Evolutionary conservation across 2,888 invertebrate genomes (phyloP).

Genomic region (Synergus japonicus): DNA sequence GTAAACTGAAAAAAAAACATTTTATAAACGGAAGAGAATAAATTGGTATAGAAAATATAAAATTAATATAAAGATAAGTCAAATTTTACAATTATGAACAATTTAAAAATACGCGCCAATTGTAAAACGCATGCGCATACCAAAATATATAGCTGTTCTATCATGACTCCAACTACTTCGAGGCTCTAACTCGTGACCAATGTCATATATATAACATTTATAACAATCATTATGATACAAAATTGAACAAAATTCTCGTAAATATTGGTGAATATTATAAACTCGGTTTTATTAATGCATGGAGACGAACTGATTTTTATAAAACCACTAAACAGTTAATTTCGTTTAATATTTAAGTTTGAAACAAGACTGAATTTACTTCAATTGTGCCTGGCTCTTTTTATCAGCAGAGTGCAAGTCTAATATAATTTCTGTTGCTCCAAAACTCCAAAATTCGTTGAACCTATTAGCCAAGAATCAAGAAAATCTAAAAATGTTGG

Average conservation of each 20-base stretch:
- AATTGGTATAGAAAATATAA: too few relatives aligned
- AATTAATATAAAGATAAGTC: too few relatives aligned
- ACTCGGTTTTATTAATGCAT: background rate
- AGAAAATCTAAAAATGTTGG: slow-evolving; percentile 12
- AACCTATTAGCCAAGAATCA: background rate
- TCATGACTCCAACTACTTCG: background rate
- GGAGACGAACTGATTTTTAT: background rate
- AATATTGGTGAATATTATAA: background rate
- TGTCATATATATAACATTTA: too few relatives aligned
- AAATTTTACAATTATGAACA: too few relatives aligned
- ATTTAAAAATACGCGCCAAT: too few relatives aligned
- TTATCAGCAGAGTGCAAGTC: slow-evolving; percentile 21
- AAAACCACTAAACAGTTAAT: background rate
- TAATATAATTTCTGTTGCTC: background rate
- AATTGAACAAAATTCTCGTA: background rate
- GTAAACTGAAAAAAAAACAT: too few relatives aligned
- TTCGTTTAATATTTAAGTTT: background rate
- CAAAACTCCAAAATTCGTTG: background rate
- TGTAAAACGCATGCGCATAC: too few relatives aligned
- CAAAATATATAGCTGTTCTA: background rate
- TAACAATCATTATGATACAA: too few relatives aligned
- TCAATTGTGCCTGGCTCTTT: background rate
- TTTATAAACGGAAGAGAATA: too few relatives aligned
- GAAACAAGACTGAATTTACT: background rate
- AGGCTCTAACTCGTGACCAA: too few relatives aligned